Evolutionary conservation across 2,113 vertebrate species (phyloP).

Genomic region (Girardinichthys multiradiatus): DNA sequence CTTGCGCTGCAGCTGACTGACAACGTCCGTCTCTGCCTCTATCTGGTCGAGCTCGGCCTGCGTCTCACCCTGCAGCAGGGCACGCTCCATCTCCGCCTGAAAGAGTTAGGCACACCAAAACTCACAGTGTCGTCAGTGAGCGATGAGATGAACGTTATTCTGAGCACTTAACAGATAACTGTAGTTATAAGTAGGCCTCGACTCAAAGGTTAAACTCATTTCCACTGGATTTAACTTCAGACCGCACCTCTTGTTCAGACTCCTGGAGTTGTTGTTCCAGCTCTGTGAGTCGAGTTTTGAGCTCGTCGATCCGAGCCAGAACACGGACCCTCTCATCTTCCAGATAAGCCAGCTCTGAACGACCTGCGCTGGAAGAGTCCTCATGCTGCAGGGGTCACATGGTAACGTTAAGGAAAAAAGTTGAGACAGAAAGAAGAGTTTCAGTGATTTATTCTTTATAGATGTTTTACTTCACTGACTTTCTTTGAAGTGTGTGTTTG

Average conservation of each 20-base stretch:
- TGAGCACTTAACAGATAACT: too few relatives aligned
- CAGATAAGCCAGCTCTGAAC: constrained; percentile 82
- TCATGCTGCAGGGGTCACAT: constrained; percentile 80
- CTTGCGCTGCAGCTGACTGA: constrained; percentile 88
- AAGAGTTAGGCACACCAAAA: neutral
- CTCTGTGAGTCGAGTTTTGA: constrained; percentile 88
- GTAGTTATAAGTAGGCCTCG: too few relatives aligned
- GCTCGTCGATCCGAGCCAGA: constrained; percentile 85
- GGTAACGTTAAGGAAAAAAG: neutral
- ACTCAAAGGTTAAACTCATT: neutral
- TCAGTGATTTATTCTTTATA: neutral
- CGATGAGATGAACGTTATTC: neutral
- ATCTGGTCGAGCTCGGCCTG: constrained; percentile 86
- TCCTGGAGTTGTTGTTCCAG: constrained; percentile 96
- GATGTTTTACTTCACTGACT: too few relatives aligned
- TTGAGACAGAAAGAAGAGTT: neutral
- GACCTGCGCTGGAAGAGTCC: constrained; percentile 70
- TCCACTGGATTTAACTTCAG: neutral
- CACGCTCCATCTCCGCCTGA: constrained; percentile 95
- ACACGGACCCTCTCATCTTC: constrained; percentile 87
- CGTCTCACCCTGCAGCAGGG: constrained; percentile 91
- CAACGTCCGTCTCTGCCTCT: constrained; percentile 85
- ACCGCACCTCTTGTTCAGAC: constrained; percentile 86
- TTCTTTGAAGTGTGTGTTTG: too few relatives aligned
- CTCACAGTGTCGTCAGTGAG: neutral